Evolutionary conservation across 2,888 invertebrate genomes (phyloP).

Genomic region (Sminthurides aquaticus): DNA sequence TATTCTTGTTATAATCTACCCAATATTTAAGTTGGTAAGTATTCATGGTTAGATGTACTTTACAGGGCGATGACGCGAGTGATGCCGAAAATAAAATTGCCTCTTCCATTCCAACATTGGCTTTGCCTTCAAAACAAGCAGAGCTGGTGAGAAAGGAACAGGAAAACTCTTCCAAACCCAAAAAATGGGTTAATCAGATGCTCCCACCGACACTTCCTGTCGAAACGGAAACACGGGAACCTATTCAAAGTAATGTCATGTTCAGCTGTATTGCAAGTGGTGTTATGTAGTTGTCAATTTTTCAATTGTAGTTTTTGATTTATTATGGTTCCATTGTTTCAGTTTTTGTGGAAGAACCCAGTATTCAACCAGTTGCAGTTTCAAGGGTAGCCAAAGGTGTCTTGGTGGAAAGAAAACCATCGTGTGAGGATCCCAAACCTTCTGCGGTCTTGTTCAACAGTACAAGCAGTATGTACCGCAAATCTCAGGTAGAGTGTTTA

Average conservation of each 20-base stretch:
- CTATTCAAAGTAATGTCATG: slow-evolving; percentile 8
- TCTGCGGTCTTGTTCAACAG: neutral
- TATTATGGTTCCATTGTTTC: too few relatives aligned
- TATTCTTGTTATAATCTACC: too few relatives aligned
- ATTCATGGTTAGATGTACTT: too few relatives aligned
- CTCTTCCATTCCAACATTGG: neutral
- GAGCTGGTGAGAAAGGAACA: slow-evolving; percentile 18
- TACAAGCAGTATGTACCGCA: slow-evolving; percentile 22
- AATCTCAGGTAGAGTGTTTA: slow-evolving; percentile 21
- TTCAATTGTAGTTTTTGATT: too few relatives aligned
- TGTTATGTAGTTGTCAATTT: too few relatives aligned
- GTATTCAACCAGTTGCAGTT: neutral
- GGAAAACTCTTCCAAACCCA: slow-evolving; percentile 28
- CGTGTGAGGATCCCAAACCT: slow-evolving; percentile 10
- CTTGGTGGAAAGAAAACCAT: slow-evolving; percentile 12
- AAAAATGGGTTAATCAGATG: slow-evolving; percentile 25
- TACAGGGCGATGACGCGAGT: neutral
- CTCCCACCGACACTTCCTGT: slow-evolving; percentile 4
- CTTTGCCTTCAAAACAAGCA: neutral
- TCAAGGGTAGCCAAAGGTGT: slow-evolving; percentile 7
- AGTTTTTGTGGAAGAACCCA: slow-evolving; percentile 19
- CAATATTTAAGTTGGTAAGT: too few relatives aligned
- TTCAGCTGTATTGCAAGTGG: too few relatives aligned
- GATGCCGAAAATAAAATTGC: neutral
- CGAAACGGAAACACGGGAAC: slow-evolving; percentile 5